These are phyloP conservation scores for Acheta domesticus DNA, from an alignment of 2,888 invertebrate genomes.

Conservation along the genomic window DNA sequence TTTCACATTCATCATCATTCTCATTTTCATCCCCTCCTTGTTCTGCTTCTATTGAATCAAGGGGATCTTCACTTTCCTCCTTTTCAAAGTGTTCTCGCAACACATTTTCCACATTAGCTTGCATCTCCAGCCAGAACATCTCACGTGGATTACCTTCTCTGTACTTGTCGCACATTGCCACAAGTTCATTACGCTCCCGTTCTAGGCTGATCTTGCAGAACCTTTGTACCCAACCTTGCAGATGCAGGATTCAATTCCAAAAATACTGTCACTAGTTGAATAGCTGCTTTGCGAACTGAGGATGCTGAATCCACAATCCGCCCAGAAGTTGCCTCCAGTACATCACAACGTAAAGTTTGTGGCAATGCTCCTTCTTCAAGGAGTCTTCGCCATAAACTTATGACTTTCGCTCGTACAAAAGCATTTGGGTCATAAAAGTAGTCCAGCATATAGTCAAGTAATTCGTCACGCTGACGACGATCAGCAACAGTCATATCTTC, in stretches of 20 bases:
- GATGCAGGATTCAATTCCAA: constrained; percentile 83
- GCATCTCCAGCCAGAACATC: constrained; percentile 39
- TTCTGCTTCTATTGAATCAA: neutral
- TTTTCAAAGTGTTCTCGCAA: constrained; percentile 44
- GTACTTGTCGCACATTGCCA: constrained; percentile 68
- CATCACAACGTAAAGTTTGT: neutral
- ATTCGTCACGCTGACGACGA: neutral
- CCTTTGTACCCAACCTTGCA: constrained; percentile 63
- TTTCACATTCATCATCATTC: neutral
- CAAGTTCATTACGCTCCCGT: constrained; percentile 66
- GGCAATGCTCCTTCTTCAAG: neutral
- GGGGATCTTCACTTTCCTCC: neutral
- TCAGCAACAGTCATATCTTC: neutral
- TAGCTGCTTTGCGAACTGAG: constrained; percentile 62
- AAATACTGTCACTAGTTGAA: constrained; percentile 67
- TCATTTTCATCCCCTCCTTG: neutral
- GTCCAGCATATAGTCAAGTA: neutral
- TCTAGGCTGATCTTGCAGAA: constrained; percentile 74
- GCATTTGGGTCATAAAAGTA: neutral
- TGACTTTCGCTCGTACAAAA: neutral
- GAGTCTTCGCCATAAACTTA: neutral
- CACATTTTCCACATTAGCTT: constrained; percentile 43
- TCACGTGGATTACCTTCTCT: constrained; percentile 45
- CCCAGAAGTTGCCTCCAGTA: neutral
- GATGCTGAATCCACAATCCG: neutral